These are phyloP conservation scores for Drosophila paucipuncta DNA, from an alignment of 2,888 invertebrate genomes.

Conservation along the genomic window DNA sequence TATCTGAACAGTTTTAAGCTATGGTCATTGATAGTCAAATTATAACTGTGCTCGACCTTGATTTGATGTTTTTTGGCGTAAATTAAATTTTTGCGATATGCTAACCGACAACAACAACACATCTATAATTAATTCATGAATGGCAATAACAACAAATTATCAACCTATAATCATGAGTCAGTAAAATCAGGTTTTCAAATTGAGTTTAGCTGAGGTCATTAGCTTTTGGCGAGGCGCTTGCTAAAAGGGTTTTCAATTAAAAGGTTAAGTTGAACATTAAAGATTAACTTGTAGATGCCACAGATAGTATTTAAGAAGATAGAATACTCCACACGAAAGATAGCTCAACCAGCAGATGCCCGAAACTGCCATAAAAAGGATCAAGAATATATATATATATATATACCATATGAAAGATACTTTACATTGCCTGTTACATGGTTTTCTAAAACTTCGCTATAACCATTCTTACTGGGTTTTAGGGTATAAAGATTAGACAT, in stretches of 20 bases:
- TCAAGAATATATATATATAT: background rate
- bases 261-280: background rate
- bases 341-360: too few species aligned
- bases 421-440: background rate
- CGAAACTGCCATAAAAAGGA: background rate
- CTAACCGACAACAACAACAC: background rate
- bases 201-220: conserved; percentile 40
- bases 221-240: conserved; percentile 17
- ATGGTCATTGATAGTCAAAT: background rate
- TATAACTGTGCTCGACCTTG: conserved; percentile 43
- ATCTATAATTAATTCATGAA: conserved; percentile 36
- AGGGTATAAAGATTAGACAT: background rate
- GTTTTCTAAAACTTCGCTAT: background rate
- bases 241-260: background rate
- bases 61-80: conserved; percentile 13
- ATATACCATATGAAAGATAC: background rate
- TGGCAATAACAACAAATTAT: conserved; percentile 12
- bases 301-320: background rate
- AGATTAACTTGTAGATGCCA: background rate
- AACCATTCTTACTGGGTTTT: background rate
- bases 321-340: background rate
- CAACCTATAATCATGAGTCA: conserved; percentile 39
- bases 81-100: conserved; percentile 7
- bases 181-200: conserved; percentile 26
- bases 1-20: background rate